A percentile compares a stretch with the other conserved stretches of the same genome.
These are phyloP conservation scores for Acrobasis repandana DNA, from an alignment of 2,888 invertebrate genomes.

Conservation along the genomic window DNA sequence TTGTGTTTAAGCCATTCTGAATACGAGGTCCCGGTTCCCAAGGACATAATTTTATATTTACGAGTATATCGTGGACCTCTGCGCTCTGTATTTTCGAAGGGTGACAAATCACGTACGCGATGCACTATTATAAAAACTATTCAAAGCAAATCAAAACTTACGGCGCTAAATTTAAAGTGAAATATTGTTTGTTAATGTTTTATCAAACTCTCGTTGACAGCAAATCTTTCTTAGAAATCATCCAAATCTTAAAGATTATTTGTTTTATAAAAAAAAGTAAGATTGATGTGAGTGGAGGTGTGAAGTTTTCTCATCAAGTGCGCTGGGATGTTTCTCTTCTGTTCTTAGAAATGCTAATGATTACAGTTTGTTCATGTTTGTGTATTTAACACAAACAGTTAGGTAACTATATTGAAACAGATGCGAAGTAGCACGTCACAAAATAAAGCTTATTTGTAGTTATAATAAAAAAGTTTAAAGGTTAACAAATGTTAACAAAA, in stretches of 20 bases:
- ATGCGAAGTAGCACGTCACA: constrained; percentile 20
- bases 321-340: constrained; percentile 40
- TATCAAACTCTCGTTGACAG: constrained; percentile 49
- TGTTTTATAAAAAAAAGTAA: constrained; percentile 56
- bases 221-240: constrained; percentile 57
- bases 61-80: constrained; percentile 44
- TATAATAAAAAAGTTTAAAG: neutral
- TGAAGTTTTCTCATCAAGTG: constrained; percentile 52
- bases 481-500: neutral
- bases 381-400: constrained; percentile 20
- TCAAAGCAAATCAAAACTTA: constrained; percentile 30
- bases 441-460: neutral
- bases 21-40: constrained; percentile 64
- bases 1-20: constrained; percentile 46
- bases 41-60: constrained; percentile 67
- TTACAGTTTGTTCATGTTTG: constrained; percentile 20
- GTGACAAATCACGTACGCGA: constrained; percentile 57
- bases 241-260: constrained; percentile 49
- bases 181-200: constrained; percentile 28
- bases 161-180: constrained; percentile 21
- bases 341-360: constrained; percentile 42
- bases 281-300: constrained; percentile 68
- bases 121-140: constrained; percentile 30
- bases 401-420: constrained; percentile 28
- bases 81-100: constrained; percentile 40